Percentiles rank a stretch among this genome's conserved stretches.
These are phyloP conservation scores for Bucorvus abyssinicus DNA, from an alignment of 2,797 vertebrate genomes.

Conservation along the genomic window DNA sequence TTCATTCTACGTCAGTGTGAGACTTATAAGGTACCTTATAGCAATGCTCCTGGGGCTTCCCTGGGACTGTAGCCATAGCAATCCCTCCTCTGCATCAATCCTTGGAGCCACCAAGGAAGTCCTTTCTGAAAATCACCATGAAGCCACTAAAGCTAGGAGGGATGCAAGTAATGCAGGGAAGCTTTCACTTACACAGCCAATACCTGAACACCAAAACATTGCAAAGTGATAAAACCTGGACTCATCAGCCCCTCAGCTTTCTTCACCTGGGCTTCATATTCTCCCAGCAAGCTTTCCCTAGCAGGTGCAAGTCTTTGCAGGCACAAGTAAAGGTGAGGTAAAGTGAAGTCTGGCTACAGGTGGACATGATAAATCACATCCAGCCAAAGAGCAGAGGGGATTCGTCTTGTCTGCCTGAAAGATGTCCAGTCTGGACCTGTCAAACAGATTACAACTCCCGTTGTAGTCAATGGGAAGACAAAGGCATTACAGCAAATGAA, in stretches of 20 bases:
- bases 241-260: not conserved
- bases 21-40: not conserved
- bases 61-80: not conserved
- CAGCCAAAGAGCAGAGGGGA: not conserved
- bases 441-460: not conserved
- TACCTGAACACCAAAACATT: not conserved
- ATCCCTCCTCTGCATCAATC: not conserved
- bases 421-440: not conserved
- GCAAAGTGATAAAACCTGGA: not conserved
- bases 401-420: not conserved
- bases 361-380: not conserved
- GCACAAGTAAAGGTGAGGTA: not conserved
- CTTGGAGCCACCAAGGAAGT: fast-evolving
- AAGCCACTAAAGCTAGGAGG: not conserved
- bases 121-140: not conserved
- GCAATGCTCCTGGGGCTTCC: not conserved
- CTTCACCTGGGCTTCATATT: not conserved
- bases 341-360: not conserved
- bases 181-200: not conserved
- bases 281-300: not conserved
- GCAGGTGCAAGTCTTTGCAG: not conserved
- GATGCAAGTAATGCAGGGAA: not conserved
- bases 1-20: not conserved
- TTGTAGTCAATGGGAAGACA: not conserved
- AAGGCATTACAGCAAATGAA: not conserved